Conservation (phyloP, 2,888 invertebrate species). For the Tetheella fluctuosa region DNA sequence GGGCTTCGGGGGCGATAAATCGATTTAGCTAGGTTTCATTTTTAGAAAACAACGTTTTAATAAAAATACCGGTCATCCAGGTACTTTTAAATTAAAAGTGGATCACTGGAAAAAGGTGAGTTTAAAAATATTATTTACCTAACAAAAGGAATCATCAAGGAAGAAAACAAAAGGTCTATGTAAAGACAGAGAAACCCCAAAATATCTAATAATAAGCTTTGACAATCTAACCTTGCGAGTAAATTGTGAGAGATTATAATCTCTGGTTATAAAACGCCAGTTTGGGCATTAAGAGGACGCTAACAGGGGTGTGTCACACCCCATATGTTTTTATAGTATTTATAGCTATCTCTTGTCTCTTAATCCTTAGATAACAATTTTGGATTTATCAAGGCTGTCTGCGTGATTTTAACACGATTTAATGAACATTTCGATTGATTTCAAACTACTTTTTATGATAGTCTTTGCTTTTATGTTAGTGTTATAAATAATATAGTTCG, state of each 20-base stretch:
- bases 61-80: too few relatives aligned
- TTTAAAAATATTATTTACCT: too few relatives aligned
- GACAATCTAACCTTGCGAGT: not conserved
- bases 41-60: too few relatives aligned
- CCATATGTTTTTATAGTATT: not conserved
- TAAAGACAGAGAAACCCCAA: not conserved
- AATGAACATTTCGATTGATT: too few relatives aligned
- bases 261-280: not conserved
- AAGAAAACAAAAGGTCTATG: too few relatives aligned
- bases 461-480: too few relatives aligned
- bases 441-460: not conserved
- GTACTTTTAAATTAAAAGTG: too few relatives aligned
- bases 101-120: too few relatives aligned
- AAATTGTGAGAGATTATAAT: not conserved
- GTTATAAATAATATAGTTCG: too few relatives aligned
- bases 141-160: too few relatives aligned
- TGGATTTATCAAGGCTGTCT: not conserved
- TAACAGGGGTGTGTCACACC: not conserved
- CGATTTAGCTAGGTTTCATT: too few relatives aligned
- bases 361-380: not conserved
- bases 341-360: not conserved
- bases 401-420: not conserved
- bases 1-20: too few relatives aligned
- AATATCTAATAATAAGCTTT: not conserved
- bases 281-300: not conserved